Base-by-base conservation (phyloP, 2,888 invertebrate genomes). In the Aplocera efformata region DNA sequence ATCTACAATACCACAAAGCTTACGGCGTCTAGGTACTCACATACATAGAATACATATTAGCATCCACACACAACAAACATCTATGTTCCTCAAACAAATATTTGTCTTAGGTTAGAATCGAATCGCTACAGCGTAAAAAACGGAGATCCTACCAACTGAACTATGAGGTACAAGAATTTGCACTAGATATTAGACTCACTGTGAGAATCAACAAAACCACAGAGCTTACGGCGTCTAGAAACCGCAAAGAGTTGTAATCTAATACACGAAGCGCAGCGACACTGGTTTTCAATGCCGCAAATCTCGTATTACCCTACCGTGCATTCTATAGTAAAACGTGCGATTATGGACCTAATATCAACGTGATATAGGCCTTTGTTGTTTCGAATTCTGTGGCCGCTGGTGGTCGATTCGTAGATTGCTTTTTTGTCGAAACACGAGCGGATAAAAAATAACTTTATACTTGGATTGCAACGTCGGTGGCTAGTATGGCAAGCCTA, bases 231-330 rank as follows among this genome's bases (percentile, higher is more conserved):
- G 75, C 76, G 76, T 80, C 77, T 72, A 63, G 72, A 72, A 74
- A 85, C 85, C 86, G 72, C 85, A 85, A 82, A 82, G 76, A 78
- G 76, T 77, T 61, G 85, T 84, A 88, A 88, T 81, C 79, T 79
- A 79, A 88, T 86, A 85, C 81, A 77, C 75, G 75, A 88, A 85
- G 85, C 86, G 78, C 83, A 85, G 78, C 80, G 82, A 85, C 85
- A 84, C 76, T 82, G 79, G 72, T 74, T 82, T 88, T 84, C 80
- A 76, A 72, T 72, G 78, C 77, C 81, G 72, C 81, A 74, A 74
- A 77, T 83, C 79, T 88, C 79, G 65, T 71, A 73, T 88, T 86
- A 84, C 86, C 68, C 62, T 63, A 57, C 62, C 48, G 47, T 58
- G 38, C 45, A 50, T 42, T 55, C 56, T 46, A 53, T 43, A 48